Percentiles rank a stretch among this genome's conserved stretches.
phyloP scores from a whole-genome alignment of 2,888 invertebrate genomes.

The Pemphredon lugubris region DNA sequence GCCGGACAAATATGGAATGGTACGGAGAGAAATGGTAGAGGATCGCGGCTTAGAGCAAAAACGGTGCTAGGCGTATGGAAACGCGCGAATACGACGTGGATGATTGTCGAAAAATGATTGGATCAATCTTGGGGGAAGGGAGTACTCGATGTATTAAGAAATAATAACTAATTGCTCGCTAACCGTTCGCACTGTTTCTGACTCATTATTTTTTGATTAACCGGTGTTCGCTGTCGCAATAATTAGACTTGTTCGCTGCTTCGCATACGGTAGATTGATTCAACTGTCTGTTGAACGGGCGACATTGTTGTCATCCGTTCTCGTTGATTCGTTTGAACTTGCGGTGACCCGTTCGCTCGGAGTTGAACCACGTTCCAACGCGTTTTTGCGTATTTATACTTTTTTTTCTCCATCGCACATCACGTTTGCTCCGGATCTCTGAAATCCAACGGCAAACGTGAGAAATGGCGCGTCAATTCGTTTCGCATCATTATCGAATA shows the following conservation, averaged over 20 bases:
- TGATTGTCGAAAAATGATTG: neutral
- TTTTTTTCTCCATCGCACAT: constrained; percentile 14
- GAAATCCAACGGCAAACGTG: neutral
- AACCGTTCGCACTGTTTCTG: no score
- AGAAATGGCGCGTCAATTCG: no score
- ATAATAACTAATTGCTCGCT: no score
- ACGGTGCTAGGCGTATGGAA: neutral
- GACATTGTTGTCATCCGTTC: constrained; percentile 22
- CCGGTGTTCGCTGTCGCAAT: no score
- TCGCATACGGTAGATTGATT: constrained; percentile 21
- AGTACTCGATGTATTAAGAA: no score
- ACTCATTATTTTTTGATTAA: no score
- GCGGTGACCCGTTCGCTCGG: constrained; percentile 16
- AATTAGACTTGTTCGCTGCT: neutral
- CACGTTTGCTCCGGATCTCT: neutral
- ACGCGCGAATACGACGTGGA: neutral
- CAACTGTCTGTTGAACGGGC: constrained; percentile 17
- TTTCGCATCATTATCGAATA: no score
- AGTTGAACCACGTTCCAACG: constrained; percentile 4
- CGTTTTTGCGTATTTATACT: constrained; percentile 41
- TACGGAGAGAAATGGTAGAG: constrained; percentile 27
- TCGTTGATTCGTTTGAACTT: constrained; percentile 33
- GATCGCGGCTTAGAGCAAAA: constrained; percentile 2
- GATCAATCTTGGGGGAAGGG: no score
- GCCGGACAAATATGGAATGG: constrained; percentile 54